Base-by-base conservation (phyloP, 2,113 vertebrate genomes). In the Plecturocebus donacophilus region DNA sequence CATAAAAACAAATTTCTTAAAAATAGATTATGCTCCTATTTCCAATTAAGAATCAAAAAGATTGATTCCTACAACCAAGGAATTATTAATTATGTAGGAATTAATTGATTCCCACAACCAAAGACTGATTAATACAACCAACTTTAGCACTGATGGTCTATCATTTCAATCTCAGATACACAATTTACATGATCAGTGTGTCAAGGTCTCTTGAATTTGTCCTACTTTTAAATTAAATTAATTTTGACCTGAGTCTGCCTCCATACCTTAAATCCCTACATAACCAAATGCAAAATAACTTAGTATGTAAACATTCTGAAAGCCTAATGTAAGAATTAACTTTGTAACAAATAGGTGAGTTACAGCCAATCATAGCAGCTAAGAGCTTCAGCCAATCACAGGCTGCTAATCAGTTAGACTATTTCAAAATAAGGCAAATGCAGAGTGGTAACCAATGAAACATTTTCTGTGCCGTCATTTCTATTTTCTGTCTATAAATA, bases 1-100 rank as follows among this genome's bases (percentile, higher is more conserved):
- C 42, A 91, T 47, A 86, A 89, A 91, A 89, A 79, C 14, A 49
- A 91, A 12, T 87, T 83, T 89, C 40, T 95, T 79, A 86, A 56
- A 71, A 94, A 87, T 35, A 64, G 42, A 54, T 79, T 21, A 68
- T 71, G 9, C 16, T 23, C 12, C n/a, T 64, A 49, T 75, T 89
- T 94, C 70, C 79, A 83, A 45, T 86, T 87, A 91, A 32, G 10
- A 86, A 73, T 84, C 32, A 84, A 16, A 45, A 73, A 32, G 7
- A 49, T 66, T 93, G 30, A 52, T 52, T 52, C 16, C 52, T 52
- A 52, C 52, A 52, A 52, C 16, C 52, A 52, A 52, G 52, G 52
- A 17, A 52, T 52, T 17, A 52, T 52, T 52, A 17, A 52, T 52
- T 52, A 52, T 17, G 52, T 52, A 52, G 52, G 16, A 52, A 52